Base-by-base conservation (phyloP, 2,113 vertebrate species). In the Mormyrus iriodes region DNA sequence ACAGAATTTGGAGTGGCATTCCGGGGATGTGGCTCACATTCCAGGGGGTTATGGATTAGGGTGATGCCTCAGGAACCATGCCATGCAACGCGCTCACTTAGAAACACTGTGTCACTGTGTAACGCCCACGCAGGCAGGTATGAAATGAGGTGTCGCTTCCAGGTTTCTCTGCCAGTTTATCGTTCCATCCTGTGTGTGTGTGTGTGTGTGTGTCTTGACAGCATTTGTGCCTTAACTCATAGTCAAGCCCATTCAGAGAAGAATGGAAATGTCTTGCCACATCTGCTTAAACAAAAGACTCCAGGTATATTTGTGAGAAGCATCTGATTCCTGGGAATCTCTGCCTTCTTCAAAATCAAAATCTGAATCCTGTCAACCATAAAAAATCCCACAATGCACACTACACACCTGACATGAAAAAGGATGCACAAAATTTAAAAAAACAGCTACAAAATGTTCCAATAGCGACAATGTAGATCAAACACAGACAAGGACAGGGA, bases 1-100 rank as follows among this genome's bases (percentile, higher is more conserved):
- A 92, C 42, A 61, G 0, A 53, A 90, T 79, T 15, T 24, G 85
- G 86, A 88, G 85, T 86, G 90, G 89, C 92, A 91, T 51, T 86
- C 90, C 87, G 31, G 90, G 90, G 88, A 92, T 89, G 89, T 82
- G 82, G 49, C 89, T 46, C 82, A 42, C 91, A 92, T 91, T 92
- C 90, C 90, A 91, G 48, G 65, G 89, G 86, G 91, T 90, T 91
- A 87, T 91, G 48, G 91, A 1, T 87, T 69, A 89, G 53, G 44
- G 42, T 86, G 90, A 9, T 17, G 58, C 84, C 90, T 87, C 82
- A 90, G 93, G 89, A 91, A 48, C 87, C 49, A 69, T 55, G 39
- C 65, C 31, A 90, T 85, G 89, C 69, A 39, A 82, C 21, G 15
- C 3, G 12, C 17, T 83, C 44, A 44, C 39, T 48, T 10, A 48